Conservation (phyloP, 2,113 vertebrate genomes). For the Mirounga angustirostris region DNA sequence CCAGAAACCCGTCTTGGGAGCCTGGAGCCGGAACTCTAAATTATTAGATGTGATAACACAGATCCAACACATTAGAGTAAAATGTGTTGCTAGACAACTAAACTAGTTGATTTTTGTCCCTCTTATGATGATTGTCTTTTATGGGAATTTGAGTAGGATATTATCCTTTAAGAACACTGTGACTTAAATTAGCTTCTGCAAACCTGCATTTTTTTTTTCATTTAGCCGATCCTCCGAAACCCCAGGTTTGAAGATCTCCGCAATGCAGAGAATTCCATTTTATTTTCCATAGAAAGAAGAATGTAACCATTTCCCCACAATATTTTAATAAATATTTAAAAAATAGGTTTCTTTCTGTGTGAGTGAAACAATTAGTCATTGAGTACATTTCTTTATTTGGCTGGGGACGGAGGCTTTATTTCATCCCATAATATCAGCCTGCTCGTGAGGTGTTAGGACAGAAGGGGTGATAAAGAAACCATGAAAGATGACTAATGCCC, state of each 20-base stretch:
- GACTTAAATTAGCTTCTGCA: neutral
- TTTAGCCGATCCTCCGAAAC: neutral
- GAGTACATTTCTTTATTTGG: neutral
- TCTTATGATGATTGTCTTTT: neutral
- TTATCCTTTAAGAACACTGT: neutral
- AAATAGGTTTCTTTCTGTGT: neutral
- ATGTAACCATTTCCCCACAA: neutral
- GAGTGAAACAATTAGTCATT: neutral
- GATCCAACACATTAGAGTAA: neutral
- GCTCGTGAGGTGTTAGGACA: neutral
- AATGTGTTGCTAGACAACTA: neutral
- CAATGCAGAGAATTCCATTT: neutral
- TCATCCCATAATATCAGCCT: neutral
- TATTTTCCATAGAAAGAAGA: neutral
- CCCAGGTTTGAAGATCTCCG: neutral
- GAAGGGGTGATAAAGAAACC: neutral
- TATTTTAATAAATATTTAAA: constrained; percentile 20
- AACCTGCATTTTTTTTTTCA: neutral
- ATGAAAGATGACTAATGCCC: neutral
- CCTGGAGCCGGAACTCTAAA: neutral
- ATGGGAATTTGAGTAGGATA: neutral
- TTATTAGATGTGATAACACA: neutral
- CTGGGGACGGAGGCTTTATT: neutral
- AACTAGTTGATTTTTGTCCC: neutral
- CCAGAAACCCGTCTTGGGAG: neutral